Evolutionary conservation across 2,797 vertebrate genomes (phyloP), one percentile per base, ranked within the genome.

Genomic region (Borostomias antarcticus): DNA sequence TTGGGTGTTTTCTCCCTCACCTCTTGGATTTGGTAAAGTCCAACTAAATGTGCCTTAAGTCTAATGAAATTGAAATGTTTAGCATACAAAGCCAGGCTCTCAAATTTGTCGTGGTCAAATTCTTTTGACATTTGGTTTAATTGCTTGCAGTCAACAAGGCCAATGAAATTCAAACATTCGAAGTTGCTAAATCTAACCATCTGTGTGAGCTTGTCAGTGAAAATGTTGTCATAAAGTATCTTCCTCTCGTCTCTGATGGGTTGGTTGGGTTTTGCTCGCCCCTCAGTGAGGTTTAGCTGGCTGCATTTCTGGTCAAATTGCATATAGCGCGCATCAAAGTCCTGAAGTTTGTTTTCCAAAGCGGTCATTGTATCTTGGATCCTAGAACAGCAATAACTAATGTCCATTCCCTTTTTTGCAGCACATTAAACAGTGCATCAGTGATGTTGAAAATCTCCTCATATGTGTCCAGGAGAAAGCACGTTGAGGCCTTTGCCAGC

Each of bases 171-270:
- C 2, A 45, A 13, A 3, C 2, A 5, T 3, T 13, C 40, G 2
- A 45, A 15, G 15, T 45, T 8, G 15, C 15, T 13, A 15, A 45
- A 45, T 13, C 40, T 15, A 5, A 13, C 11, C 53, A 73, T 26
- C 45, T 75, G 73, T 50, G 21, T 15, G 26, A 23, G 59, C 58
- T 64, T 40, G 35, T 71, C 71, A 59, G 68, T 64, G n/a, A 75
- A 29, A 58, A 75, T 54, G 26, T 59, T 58, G 26, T 25, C 52
- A 23, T 71, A 75, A 45, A 58, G 11, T 30, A 5, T 28, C 59
- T 35, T 70, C 33, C 64, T 66, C 58, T 72, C 61, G 50, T 53
- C 65, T 72, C 28, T 72, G 64, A 26, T 1, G n/a, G 5, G n/a
- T n/a, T n/a, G n/a, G n/a, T n/a, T n/a, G n/a, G n/a, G n/a, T n/a